phyloP scores from a whole-genome alignment of 2,888 invertebrate species.

The Lasius fuliginosus region DNA sequence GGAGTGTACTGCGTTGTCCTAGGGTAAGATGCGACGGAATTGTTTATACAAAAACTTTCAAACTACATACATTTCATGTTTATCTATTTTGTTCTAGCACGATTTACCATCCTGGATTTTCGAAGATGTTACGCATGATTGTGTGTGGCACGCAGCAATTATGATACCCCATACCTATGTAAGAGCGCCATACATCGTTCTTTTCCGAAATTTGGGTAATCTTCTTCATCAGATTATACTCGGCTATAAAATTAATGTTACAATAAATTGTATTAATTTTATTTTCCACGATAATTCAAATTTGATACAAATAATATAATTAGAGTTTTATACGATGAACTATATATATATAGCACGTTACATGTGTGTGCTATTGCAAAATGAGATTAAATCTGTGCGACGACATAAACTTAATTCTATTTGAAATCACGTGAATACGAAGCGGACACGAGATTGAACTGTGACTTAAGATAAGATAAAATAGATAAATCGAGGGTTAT shows the following conservation, averaged over 20 bases:
- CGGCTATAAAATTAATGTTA: constrained; percentile 84
- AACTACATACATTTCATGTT: constrained; percentile 2
- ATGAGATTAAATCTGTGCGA: constrained; percentile 22
- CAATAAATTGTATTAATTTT: constrained; percentile 16
- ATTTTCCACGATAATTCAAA: background rate
- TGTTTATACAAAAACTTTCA: background rate
- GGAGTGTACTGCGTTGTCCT: constrained; percentile 99
- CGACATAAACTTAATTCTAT: constrained; percentile 25
- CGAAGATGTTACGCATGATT: constrained; percentile 98
- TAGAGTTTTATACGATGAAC: background rate
- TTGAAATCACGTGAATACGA: constrained; percentile 77
- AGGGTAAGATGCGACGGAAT: constrained; percentile 62
- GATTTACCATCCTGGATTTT: constrained; percentile 98
- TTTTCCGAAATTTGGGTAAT: constrained; percentile 93
- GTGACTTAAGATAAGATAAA: constrained; percentile 72
- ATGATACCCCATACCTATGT: constrained; percentile 99
- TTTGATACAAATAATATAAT: background rate
- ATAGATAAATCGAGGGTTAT: constrained; percentile 67
- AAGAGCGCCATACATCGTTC: constrained; percentile 98
- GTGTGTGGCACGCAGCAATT: constrained; percentile 98
- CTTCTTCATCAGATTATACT: constrained; percentile 95
- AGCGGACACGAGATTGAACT: constrained; percentile 76
- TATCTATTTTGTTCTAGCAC: background rate
- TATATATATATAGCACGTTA: background rate
- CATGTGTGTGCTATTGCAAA: background rate